Conservation (phyloP, 2,113 vertebrate genomes). For the Puma concolor region DNA sequence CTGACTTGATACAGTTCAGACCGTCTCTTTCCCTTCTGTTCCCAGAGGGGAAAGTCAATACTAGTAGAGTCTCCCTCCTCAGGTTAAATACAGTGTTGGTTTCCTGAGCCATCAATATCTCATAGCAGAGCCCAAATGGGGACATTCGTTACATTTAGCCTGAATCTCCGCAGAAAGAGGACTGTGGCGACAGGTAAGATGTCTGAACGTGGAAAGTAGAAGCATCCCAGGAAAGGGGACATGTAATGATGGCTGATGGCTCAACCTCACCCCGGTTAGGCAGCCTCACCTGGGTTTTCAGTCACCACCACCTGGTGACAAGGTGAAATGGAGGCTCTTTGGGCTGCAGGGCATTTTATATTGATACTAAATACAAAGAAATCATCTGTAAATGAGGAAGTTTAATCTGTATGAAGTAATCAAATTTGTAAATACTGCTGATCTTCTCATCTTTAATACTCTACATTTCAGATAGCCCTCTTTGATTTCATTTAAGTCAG, state of each 20-base stretch:
- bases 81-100: neutral
- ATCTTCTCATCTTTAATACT: neutral
- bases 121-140: neutral
- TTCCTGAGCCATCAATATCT: neutral
- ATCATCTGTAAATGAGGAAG: neutral
- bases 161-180: neutral
- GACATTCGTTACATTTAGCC: neutral
- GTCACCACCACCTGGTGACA: neutral
- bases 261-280: neutral
- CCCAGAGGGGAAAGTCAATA: neutral
- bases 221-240: neutral
- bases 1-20: neutral
- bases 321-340: neutral
- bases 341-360: neutral
- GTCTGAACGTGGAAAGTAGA: neutral
- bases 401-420: neutral
- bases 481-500: constrained; percentile 46
- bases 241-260: rapidly evolving
- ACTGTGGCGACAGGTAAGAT: neutral
- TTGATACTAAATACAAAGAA: neutral
- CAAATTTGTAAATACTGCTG: neutral
- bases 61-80: neutral
- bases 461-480: neutral
- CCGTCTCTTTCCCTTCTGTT: neutral
- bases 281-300: neutral